Evolutionary conservation across 2,113 vertebrate genomes (phyloP).

Genomic region (Melanerpes formicivorus): DNA sequence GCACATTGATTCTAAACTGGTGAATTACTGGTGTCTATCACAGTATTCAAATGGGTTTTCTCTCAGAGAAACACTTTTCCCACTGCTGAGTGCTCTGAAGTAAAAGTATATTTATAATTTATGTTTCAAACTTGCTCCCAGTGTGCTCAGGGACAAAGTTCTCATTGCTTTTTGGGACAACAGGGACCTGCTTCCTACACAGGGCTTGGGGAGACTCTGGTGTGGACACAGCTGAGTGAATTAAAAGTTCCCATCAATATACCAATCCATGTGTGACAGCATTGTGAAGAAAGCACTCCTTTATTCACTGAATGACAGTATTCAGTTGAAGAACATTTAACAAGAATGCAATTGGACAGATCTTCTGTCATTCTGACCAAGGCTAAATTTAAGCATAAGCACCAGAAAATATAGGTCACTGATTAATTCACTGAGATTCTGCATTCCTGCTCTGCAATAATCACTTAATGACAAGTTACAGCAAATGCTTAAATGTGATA

Average conservation of each 20-base stretch:
- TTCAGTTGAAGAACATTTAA: slow-evolving; percentile 60
- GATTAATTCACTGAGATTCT: slow-evolving; percentile 64
- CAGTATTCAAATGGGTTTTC: neutral
- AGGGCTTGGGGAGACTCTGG: neutral
- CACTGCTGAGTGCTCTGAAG: neutral
- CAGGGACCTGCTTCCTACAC: neutral
- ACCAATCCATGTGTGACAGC: slow-evolving; percentile 58
- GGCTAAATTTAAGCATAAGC: slow-evolving; percentile 59
- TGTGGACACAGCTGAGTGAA: neutral
- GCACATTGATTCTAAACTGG: slow-evolving; percentile 63
- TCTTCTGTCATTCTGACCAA: slow-evolving; percentile 51
- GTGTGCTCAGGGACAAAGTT: neutral
- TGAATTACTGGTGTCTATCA: slow-evolving; percentile 38
- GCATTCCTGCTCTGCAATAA: slow-evolving; percentile 64
- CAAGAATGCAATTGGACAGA: slow-evolving; percentile 60
- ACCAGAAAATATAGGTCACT: slow-evolving; percentile 68
- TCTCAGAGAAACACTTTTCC: slow-evolving; percentile 31
- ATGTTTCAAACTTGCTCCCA: slow-evolving; percentile 16
- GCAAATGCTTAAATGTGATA: slow-evolving; percentile 52
- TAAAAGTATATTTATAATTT: slow-evolving; percentile 56
- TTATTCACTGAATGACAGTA: slow-evolving; percentile 47
- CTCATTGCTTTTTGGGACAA: neutral
- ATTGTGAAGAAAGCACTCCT: slow-evolving; percentile 56
- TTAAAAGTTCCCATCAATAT: slow-evolving; percentile 49
- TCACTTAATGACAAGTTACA: slow-evolving; percentile 63